These are phyloP conservation scores for Formica selysi DNA, from an alignment of 1,140 invertebrate genomes.

Conservation along the genomic window DNA sequence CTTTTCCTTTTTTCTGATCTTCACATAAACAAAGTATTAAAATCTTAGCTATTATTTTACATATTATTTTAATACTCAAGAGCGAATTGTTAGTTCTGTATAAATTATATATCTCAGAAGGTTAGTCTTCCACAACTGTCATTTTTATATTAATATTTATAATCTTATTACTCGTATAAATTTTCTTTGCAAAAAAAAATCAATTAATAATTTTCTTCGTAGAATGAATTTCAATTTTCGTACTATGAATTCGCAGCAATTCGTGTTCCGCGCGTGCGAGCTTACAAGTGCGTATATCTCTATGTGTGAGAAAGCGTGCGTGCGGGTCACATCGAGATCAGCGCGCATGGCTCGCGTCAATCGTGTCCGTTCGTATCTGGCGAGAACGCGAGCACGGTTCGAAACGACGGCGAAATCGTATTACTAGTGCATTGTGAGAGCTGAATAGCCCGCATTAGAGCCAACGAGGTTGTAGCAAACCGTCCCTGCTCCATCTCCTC, in stretches of 20 bases:
- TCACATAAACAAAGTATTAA: background rate
- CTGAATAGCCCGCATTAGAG: conserved; percentile 85
- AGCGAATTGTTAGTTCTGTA: background rate
- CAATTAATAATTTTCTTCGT: background rate
- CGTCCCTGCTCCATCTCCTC: conserved; percentile 42
- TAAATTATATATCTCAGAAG: background rate
- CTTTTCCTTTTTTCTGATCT: background rate
- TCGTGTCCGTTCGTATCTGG: conserved; percentile 49
- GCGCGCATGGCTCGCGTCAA: background rate
- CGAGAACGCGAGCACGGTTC: conserved; percentile 46
- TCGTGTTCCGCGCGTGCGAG: background rate
- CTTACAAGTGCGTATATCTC: background rate
- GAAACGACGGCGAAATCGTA: conserved; percentile 81
- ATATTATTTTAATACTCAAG: background rate
- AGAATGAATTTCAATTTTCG: background rate
- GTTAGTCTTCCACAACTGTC: background rate
- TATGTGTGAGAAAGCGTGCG: background rate
- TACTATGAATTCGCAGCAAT: background rate
- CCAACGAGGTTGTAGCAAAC: conserved; percentile 81
- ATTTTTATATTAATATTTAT: conserved; percentile 2
- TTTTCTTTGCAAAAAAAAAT: background rate
- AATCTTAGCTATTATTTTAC: background rate
- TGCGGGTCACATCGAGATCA: conserved; percentile 1
- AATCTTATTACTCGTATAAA: background rate
- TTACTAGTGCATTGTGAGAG: conserved; percentile 85